Conservation (phyloP, 2,113 vertebrate genomes). For the Amphiprion percula region DNA sequence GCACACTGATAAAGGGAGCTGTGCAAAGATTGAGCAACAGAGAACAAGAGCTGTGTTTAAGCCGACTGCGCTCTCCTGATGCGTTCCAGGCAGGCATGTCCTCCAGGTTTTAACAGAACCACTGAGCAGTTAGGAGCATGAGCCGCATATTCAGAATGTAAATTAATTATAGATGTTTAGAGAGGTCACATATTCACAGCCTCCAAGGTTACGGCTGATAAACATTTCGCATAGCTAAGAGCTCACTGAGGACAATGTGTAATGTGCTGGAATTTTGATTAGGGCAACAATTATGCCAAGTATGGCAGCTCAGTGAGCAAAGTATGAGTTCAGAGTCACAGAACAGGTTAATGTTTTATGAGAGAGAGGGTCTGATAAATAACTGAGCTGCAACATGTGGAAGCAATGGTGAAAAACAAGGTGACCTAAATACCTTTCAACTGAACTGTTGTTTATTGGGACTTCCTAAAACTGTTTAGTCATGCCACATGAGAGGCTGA, state of each 20-base stretch:
- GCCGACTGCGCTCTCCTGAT: background rate
- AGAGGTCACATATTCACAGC: conserved; percentile 7
- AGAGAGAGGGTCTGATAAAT: background rate
- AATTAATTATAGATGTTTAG: conserved; percentile 19
- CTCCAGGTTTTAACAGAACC: conserved; percentile 30
- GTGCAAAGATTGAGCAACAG: conserved; percentile 69
- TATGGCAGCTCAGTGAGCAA: conserved; percentile 20
- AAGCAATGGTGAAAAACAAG: background rate
- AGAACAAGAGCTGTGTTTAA: conserved; percentile 63
- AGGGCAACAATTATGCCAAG: conserved; percentile 13
- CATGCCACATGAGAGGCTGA: background rate
- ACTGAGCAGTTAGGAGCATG: background rate
- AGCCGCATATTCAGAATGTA: background rate
- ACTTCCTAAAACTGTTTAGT: too few species aligned
- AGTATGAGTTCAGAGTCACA: background rate
- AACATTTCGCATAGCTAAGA: conserved; percentile 29
- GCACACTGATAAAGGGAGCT: conserved; percentile 62
- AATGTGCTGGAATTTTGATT: conserved; percentile 31
- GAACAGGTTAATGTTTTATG: conserved; percentile 43
- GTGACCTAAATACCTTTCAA: background rate
- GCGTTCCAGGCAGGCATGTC: conserved; percentile 62
- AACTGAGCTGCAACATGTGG: background rate
- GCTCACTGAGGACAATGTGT: background rate
- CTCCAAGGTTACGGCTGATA: background rate
- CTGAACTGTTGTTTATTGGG: background rate